Percentiles rank a stretch among this genome's conserved stretches.
phyloP scores from a whole-genome alignment of 2,888 invertebrate species.

The Yponomeuta sedellus region DNA sequence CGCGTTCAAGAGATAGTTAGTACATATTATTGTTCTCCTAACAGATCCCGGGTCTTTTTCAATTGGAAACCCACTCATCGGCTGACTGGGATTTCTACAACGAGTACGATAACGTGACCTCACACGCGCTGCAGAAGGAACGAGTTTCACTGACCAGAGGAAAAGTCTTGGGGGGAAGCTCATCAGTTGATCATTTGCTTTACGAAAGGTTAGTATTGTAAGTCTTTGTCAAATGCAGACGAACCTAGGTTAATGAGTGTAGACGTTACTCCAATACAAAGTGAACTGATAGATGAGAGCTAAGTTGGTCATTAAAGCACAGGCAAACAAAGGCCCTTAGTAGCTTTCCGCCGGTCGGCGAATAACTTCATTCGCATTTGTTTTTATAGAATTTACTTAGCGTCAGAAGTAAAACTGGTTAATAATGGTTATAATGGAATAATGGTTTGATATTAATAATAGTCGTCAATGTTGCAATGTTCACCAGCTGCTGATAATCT shows the following conservation, averaged over 20 bases:
- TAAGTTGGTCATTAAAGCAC: background rate
- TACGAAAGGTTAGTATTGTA: slow-evolving; percentile 17
- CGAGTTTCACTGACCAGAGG: slow-evolving; percentile 17
- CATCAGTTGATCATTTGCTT: slow-evolving; percentile 18
- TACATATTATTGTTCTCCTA: background rate
- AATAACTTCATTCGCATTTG: no score
- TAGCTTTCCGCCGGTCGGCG: no score
- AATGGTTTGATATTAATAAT: no score
- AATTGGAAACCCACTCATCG: slow-evolving; percentile 14
- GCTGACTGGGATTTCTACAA: slow-evolving; percentile 21
- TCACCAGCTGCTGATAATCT: no score
- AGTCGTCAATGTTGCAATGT: no score
- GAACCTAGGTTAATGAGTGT: background rate
- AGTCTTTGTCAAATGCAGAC: background rate
- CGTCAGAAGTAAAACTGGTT: no score
- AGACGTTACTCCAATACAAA: background rate
- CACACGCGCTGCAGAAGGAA: slow-evolving; percentile 13
- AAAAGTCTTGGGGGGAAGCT: slow-evolving; percentile 22
- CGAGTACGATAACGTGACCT: slow-evolving; percentile 11
- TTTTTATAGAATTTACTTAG: no score
- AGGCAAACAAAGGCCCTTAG: no score
- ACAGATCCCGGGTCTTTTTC: slow-evolving; percentile 20
- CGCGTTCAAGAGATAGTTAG: no score
- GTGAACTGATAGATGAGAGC: background rate
- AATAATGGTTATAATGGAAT: no score